Evolutionary conservation across 92 coral and sea anemone genomes (phyloP), one percentile per base, ranked within the genome.

Genomic region (Epizoanthus ramosus): DNA sequence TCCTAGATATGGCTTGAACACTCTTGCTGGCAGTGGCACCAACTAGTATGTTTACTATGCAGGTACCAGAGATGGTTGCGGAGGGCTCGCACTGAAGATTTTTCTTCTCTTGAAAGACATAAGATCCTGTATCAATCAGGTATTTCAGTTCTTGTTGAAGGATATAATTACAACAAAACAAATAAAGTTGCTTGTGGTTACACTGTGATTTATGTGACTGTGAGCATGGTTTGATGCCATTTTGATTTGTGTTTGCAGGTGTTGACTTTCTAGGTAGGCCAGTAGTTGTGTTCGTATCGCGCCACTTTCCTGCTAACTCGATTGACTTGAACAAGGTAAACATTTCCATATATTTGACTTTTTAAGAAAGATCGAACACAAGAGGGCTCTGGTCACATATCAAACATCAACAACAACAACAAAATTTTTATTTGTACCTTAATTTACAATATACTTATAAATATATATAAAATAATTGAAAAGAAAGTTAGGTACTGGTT

Each of bases 11-110:
- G 37, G 28, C 37, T 23, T 16, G 63, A 8, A 13, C n/a, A 14
- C 39, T 58, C 19, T 76, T 54, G 15, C 35, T 23, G 75, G 47
- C 3, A 28, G 31, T 17, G 21, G 31, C 13, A 60, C 33, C 18
- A 45, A 76, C 63, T 33, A 5, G 22, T 3, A 8, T 60, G n/a
- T 14, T 16, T 7, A 19, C 58, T 37, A 7, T 41, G 0, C 87
- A 95, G 99, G 21, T 97, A 97, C 77, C 91, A 92, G 71, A 91
- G 99, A 74, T 97, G 99, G 99, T 71, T 97, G 28, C 87, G 98
- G 39, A 84, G 99, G 71, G 96, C 94, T 15, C 92, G 95, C 63
- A 90, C 96, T 65, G 98, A 97, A 43, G 97, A 97, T 74, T 92
- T 92, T 22, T 86, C 99, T 6, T 91, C 86, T 37, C 86, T 97